Conservation (phyloP, 92 coral and sea anemone species). For the Pocillopora meandrina region DNA sequence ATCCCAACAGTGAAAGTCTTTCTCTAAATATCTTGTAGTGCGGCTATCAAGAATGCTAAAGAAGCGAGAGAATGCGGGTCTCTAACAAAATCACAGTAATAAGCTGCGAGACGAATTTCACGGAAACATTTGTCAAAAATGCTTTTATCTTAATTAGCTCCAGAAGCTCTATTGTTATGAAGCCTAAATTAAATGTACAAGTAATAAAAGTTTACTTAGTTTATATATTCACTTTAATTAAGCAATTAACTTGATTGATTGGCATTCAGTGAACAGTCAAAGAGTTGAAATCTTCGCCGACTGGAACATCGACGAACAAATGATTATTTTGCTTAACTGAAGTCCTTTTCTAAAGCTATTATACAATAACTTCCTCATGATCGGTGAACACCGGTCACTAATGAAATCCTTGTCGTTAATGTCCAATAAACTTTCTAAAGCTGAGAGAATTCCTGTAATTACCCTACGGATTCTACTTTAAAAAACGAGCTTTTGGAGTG, state of each 20-base stretch:
- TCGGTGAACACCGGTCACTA: neutral
- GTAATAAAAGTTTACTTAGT: neutral
- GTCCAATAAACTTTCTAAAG: neutral
- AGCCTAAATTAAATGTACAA: neutral
- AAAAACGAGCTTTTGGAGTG: neutral
- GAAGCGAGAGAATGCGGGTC: no score
- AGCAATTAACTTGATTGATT: neutral
- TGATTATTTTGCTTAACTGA: no score
- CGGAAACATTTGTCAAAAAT: neutral
- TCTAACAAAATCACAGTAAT: no score
- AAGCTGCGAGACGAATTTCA: no score
- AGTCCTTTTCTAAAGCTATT: no score
- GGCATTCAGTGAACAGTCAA: neutral
- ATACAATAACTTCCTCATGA: neutral
- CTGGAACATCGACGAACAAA: no score
- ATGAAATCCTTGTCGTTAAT: neutral
- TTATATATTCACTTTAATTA: neutral
- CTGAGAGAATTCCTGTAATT: neutral
- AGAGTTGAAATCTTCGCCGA: neutral
- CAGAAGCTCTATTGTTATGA: neutral
- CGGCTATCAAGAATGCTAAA: no score
- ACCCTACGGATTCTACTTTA: neutral
- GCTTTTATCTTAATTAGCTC: neutral
- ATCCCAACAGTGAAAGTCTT: no score
- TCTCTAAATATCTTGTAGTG: no score